These are phyloP conservation scores for Amphiprion clarkii DNA, from an alignment of 2,797 vertebrate genomes.

Conservation along the genomic window DNA sequence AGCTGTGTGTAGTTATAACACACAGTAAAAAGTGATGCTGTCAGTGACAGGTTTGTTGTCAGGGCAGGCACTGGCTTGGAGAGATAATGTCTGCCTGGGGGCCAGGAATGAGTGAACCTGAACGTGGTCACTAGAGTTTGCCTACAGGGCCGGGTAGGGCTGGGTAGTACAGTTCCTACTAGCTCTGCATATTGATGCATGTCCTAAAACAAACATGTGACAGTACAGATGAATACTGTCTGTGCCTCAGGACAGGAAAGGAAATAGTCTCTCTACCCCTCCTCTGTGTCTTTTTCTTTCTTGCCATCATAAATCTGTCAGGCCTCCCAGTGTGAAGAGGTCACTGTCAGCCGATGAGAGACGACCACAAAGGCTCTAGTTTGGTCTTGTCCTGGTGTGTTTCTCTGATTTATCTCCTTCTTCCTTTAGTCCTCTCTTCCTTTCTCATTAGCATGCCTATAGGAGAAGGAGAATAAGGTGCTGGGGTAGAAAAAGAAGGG, in stretches of 20 bases:
- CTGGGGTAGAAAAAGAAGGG: constrained; percentile 3
- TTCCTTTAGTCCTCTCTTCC: constrained; percentile 60
- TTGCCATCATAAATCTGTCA: constrained; percentile 72
- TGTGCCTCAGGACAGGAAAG: constrained; percentile 38
- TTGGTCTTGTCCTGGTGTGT: constrained; percentile 77
- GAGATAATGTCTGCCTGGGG: constrained; percentile 54
- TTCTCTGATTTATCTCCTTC: constrained; percentile 78
- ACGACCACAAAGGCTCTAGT: constrained; percentile 73
- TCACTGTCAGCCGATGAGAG: constrained; percentile 74
- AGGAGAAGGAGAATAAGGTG: constrained; percentile 37
- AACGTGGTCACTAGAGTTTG: constrained; percentile 51
- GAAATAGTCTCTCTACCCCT: constrained; percentile 35
- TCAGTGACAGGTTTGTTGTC: constrained; percentile 42
- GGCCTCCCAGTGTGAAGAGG: constrained; percentile 73
- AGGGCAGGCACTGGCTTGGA: constrained; percentile 46
- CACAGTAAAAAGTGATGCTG: constrained; percentile 33
- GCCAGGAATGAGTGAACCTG: constrained; percentile 53
- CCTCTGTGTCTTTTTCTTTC: constrained; percentile 48
- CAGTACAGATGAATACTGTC: constrained; percentile 24
- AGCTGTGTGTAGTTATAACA: constrained; percentile 26
- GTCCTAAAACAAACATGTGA: constrained; percentile 27
- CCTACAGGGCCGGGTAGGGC: not conserved
- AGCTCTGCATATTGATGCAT: constrained; percentile 24
- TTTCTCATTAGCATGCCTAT: constrained; percentile 64
- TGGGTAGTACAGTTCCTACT: not conserved